Evolutionary conservation across 1,140 invertebrate genomes (phyloP), one percentile per base, ranked within the genome.

Genomic region (Lepidurus packardi): DNA sequence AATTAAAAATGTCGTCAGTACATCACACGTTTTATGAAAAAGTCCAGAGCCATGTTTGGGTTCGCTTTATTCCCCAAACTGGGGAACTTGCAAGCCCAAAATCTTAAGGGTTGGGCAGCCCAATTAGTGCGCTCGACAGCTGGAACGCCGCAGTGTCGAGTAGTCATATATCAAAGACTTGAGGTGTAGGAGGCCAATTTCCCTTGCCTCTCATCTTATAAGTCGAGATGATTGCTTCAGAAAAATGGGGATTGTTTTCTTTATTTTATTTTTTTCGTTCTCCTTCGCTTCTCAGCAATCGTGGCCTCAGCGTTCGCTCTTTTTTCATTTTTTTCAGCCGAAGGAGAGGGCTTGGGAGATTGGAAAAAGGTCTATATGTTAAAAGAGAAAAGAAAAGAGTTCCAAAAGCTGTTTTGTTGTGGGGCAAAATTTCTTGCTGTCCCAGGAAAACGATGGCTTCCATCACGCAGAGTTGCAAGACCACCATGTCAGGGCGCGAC

Each of bases 151-250:
- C 53, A 65, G 53, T 65, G 53, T 65, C 53, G 53, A 65, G 53
- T 65, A 65, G 53, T 65, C 53, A 65, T 65, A 65, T 65, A 65
- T 65, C 53, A 65, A 65, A 45, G 41, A 73, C 42, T 73, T 73
- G 73, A 73, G 77, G 34, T 53, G 77, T 53, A 47, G 47, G 24
- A 44, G 74, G 74, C 41, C 41, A 42, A 25, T 75, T 42, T 75
- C 43, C n/a, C 16, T 9, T 16, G 11, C 73, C n/a, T 41, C 73
- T 43, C 43, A 3, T 10, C 43, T 24, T 44, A 11, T n/a, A 16
- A 47, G 47, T 8, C 34, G 77, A 8, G 43, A 13, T 83, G 87
- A 86, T 85, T 91, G 88, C 90, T 91, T n/a, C 53, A 21, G 53
- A 65, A 65, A 65, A 65, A 47, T 5, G 5, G 21, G 21, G 16